Percentiles rank a stretch among this genome's conserved stretches.
These are phyloP conservation scores for Acanthiza pusilla DNA, from an alignment of 2,797 vertebrate genomes.

Conservation along the genomic window DNA sequence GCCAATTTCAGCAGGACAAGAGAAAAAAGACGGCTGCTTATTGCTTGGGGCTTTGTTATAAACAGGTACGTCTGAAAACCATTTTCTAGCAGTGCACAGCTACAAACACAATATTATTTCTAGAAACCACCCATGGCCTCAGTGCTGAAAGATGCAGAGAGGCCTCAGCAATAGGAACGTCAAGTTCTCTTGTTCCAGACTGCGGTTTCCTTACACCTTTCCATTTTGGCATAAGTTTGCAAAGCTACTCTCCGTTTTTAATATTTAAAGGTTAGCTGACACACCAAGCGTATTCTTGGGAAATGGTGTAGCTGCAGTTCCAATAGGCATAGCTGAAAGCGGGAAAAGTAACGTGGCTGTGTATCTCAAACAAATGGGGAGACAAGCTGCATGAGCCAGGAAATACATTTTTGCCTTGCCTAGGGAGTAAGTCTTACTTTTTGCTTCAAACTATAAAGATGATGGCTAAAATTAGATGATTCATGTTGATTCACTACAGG, in stretches of 20 bases:
- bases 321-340: neutral
- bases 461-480: conserved; percentile 56
- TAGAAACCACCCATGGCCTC: conserved; percentile 61
- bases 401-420: conserved; percentile 29
- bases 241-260: conserved; percentile 59
- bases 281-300: conserved; percentile 21
- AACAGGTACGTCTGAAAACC: conserved; percentile 24
- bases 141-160: conserved; percentile 41
- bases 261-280: conserved; percentile 58
- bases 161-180: conserved; percentile 32
- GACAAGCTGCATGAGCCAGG: neutral
- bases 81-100: neutral
- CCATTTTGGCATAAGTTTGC: conserved; percentile 52
- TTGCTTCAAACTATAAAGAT: conserved; percentile 3
- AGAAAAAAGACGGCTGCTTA: neutral
- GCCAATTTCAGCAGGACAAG: neutral
- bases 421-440: conserved; percentile 9
- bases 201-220: conserved; percentile 63
- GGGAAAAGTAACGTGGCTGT: neutral
- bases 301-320: neutral
- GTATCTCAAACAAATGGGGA: conserved; percentile 17
- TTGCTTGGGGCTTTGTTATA: neutral
- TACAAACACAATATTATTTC: conserved; percentile 65
- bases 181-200: conserved; percentile 41
- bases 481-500: conserved; percentile 61